A percentile compares a stretch with the other conserved stretches of the same genome.
phyloP scores from a whole-genome alignment of 2,888 invertebrate species.

The Athalia rosae region DNA sequence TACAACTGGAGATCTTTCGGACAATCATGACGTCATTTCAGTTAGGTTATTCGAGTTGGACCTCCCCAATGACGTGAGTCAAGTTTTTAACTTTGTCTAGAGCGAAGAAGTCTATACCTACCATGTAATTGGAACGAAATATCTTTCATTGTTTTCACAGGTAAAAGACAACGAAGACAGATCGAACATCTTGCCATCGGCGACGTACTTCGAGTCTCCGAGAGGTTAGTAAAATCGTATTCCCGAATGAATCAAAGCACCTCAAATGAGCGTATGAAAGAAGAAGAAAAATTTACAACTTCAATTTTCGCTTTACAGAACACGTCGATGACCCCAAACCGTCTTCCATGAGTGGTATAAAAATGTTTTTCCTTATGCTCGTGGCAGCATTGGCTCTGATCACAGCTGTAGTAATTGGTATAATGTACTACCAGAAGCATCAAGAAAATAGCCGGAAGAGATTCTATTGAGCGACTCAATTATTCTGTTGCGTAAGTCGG shows the following conservation, averaged over 20 bases:
- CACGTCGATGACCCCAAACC: constrained; percentile 92
- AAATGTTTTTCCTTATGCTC: constrained; percentile 92
- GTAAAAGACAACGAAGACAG: constrained; percentile 82
- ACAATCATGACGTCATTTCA: constrained; percentile 96
- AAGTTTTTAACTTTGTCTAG: background rate
- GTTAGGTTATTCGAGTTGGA: constrained; percentile 96
- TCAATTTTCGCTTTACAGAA: constrained; percentile 74
- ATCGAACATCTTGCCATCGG: constrained; percentile 90
- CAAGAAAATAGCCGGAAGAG: constrained; percentile 93
- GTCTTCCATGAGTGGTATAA: constrained; percentile 89
- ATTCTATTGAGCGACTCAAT: constrained; percentile 78
- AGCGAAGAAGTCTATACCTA: too few relatives aligned
- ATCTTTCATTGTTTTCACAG: constrained; percentile 69
- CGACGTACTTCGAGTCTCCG: constrained; percentile 92
- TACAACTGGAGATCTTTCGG: constrained; percentile 97
- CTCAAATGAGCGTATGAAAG: background rate
- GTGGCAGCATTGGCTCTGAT: constrained; percentile 88
- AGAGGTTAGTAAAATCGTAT: constrained; percentile 75
- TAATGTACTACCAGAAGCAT: constrained; percentile 95
- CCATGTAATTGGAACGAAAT: too few relatives aligned
- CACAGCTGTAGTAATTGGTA: constrained; percentile 89
- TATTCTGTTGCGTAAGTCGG: background rate
- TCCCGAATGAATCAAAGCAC: background rate
- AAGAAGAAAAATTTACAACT: background rate
- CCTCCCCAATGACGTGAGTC: constrained; percentile 79